These are phyloP conservation scores for Pheosia tremula DNA, from an alignment of 2,888 invertebrate genomes.

Conservation along the genomic window DNA sequence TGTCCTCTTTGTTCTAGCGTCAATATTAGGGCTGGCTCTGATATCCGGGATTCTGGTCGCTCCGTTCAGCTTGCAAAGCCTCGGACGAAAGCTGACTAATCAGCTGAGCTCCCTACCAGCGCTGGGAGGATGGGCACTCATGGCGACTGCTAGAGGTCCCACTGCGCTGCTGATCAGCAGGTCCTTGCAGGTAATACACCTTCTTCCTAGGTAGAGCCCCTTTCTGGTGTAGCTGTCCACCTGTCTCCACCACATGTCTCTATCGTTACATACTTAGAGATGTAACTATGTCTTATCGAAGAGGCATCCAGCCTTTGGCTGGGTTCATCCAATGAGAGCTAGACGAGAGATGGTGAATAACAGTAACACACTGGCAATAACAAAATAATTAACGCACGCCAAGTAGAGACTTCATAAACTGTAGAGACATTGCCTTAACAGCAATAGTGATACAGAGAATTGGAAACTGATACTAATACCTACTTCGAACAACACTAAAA, in stretches of 20 bases:
- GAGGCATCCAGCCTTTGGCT: too few relatives aligned
- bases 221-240: neutral
- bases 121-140: constrained; percentile 82
- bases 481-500: too few relatives aligned
- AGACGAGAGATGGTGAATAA: too few relatives aligned
- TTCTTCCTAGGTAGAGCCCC: neutral
- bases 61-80: constrained; percentile 79
- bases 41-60: constrained; percentile 82
- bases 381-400: too few relatives aligned
- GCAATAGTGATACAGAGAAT: too few relatives aligned
- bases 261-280: too few relatives aligned
- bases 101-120: constrained; percentile 81
- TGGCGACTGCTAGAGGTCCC: constrained; percentile 75
- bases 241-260: neutral
- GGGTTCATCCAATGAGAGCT: too few relatives aligned
- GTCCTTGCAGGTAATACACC: constrained; percentile 56
- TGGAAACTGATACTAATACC: too few relatives aligned
- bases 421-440: too few relatives aligned
- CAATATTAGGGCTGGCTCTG: constrained; percentile 84
- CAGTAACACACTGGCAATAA: too few relatives aligned
- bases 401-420: too few relatives aligned
- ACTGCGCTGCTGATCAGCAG: constrained; percentile 63
- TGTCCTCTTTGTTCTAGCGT: constrained; percentile 69
- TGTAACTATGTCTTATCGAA: too few relatives aligned
- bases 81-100: constrained; percentile 84